phyloP scores from a whole-genome alignment of 2,797 vertebrate species.

The Enteromius viviparus region DNA sequence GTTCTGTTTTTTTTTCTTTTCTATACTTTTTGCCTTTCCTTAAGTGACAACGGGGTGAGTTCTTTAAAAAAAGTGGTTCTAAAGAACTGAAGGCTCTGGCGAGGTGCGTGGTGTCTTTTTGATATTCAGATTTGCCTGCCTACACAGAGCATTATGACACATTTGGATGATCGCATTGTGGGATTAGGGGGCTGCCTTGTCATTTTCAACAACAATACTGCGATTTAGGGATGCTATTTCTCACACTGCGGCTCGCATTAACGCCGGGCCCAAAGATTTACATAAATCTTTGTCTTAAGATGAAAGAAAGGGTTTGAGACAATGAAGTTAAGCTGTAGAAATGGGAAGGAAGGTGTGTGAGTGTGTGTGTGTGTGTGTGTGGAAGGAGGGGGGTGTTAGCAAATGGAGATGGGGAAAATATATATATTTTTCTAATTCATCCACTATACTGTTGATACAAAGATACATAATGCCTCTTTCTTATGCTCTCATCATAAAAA shows the following conservation, averaged over 20 bases:
- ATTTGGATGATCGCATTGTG: slow-evolving; percentile 84
- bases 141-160: slow-evolving; percentile 83
- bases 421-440: slow-evolving; percentile 72
- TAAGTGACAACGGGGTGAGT: slow-evolving; percentile 70
- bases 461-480: slow-evolving; percentile 64
- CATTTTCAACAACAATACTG: slow-evolving; percentile 84
- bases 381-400: slow-evolving; percentile 24
- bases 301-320: slow-evolving; percentile 82
- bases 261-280: slow-evolving; percentile 81
- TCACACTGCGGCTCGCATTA: slow-evolving; percentile 81
- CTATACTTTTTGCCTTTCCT: slow-evolving; percentile 54
- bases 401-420: slow-evolving; percentile 52
- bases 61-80: slow-evolving; percentile 61
- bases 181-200: slow-evolving; percentile 86
- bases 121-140: slow-evolving; percentile 80
- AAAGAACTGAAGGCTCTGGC: slow-evolving; percentile 69
- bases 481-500: slow-evolving; percentile 49
- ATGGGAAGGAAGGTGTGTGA: slow-evolving; percentile 63
- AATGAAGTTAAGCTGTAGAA: slow-evolving; percentile 85
- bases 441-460: slow-evolving; percentile 72
- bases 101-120: slow-evolving; percentile 77
- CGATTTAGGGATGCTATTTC: slow-evolving; percentile 84
- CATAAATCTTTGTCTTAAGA: slow-evolving; percentile 88
- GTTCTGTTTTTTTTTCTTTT: slow-evolving; percentile 39
- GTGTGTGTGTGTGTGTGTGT: slow-evolving; percentile 1